phyloP scores from a whole-genome alignment of 1,140 invertebrate genomes.

The Octopus bimaculoides region DNA sequence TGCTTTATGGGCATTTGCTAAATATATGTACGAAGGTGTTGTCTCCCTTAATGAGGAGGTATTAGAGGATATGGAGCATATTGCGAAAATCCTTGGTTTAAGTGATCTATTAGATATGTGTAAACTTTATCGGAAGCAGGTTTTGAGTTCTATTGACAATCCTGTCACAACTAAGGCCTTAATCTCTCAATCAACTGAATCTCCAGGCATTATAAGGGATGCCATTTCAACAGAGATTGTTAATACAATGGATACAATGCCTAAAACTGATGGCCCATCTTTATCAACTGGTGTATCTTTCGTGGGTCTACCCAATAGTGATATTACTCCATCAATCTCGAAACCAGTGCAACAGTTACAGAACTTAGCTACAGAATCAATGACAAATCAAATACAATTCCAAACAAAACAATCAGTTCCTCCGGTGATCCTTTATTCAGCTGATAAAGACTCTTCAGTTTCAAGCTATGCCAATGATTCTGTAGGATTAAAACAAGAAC shows the following conservation, averaged over 20 bases:
- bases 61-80: background rate
- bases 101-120: background rate
- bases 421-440: no score
- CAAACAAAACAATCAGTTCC: no score
- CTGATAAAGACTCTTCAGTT: no score
- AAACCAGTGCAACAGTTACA: background rate
- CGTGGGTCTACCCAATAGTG: background rate
- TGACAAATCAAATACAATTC: no score
- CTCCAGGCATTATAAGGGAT: no score
- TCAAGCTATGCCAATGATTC: no score
- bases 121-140: background rate
- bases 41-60: background rate
- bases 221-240: no score
- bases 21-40: constrained; percentile 12
- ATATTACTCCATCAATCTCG: background rate
- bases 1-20: constrained; percentile 12
- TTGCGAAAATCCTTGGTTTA: background rate
- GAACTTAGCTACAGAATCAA: background rate
- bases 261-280: no score
- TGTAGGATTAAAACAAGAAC: no score
- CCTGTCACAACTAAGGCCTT: no score
- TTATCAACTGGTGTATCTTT: background rate
- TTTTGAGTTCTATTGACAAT: background rate
- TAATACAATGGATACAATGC: no score
- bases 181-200: no score